A percentile compares a stretch with the other conserved stretches of the same genome.
Evolutionary conservation across 1,140 invertebrate genomes (phyloP).

Genomic region (Telenomus remus): DNA sequence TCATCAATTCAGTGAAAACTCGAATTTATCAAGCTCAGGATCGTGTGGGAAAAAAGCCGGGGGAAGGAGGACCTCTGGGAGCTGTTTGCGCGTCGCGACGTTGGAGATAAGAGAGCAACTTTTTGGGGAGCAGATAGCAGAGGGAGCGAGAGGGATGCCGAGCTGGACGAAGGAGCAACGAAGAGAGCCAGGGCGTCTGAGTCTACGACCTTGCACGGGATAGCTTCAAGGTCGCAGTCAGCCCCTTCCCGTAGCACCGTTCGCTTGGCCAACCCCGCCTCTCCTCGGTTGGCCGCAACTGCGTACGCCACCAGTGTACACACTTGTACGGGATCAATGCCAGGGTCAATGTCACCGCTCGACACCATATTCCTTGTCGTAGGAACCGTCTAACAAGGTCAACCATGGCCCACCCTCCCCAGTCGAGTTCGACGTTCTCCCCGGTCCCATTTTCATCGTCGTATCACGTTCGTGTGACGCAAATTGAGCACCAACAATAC

Average conservation of each 20-base stretch:
- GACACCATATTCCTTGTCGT: slow-evolving; percentile 44
- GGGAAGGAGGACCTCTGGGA: slow-evolving; percentile 6
- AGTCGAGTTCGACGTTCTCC: background rate
- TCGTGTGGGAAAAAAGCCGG: slow-evolving; percentile 9
- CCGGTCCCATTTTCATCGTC: too few relatives aligned
- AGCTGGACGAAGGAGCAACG: slow-evolving; percentile 10
- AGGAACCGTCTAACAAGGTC: slow-evolving; percentile 47
- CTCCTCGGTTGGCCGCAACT: slow-evolving; percentile 56
- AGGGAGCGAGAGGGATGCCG: slow-evolving; percentile 14
- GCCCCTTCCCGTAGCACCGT: slow-evolving; percentile 33
- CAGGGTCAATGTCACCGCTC: slow-evolving; percentile 71
- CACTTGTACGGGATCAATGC: slow-evolving; percentile 65
- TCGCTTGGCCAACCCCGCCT: slow-evolving; percentile 33
- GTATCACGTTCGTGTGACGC: too few relatives aligned
- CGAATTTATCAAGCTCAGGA: slow-evolving; percentile 9
- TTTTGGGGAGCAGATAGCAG: slow-evolving; percentile 10
- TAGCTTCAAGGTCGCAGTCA: slow-evolving; percentile 68
- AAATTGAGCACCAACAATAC: too few relatives aligned
- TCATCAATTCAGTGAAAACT: slow-evolving; percentile 28
- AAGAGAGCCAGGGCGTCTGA: slow-evolving; percentile 59
- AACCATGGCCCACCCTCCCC: background rate
- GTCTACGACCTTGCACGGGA: slow-evolving; percentile 71
- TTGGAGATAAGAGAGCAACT: slow-evolving; percentile 20
- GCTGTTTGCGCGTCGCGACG: slow-evolving; percentile 21
- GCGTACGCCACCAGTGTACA: slow-evolving; percentile 59